Conservation (phyloP, 2,888 invertebrate genomes). For the Eucera pruinosa region DNA sequence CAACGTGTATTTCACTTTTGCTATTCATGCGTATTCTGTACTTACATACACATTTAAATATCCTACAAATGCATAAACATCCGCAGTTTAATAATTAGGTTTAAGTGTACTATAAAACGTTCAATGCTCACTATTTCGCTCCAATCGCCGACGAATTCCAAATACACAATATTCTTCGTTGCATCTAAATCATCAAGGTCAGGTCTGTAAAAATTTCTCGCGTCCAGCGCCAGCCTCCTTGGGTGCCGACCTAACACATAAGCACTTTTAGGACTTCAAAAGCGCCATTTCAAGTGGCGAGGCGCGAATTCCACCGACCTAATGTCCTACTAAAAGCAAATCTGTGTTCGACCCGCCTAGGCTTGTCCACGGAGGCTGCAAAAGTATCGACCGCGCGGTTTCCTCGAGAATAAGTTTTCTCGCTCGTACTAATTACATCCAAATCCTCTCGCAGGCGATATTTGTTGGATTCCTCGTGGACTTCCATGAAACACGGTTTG, state of each 20-base stretch:
- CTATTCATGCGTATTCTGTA: too few species aligned
- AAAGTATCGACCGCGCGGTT: slow-evolving; percentile 66
- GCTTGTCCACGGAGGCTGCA: slow-evolving; percentile 41
- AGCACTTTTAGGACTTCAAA: background rate
- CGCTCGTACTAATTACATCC: slow-evolving; percentile 27
- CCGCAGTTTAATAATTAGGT: too few species aligned
- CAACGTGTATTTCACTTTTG: too few species aligned
- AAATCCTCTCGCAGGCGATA: slow-evolving; percentile 4
- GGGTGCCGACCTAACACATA: background rate
- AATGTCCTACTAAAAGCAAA: slow-evolving; percentile 70
- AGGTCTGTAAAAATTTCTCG: background rate
- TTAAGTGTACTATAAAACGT: background rate
- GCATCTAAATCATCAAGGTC: slow-evolving; percentile 31
- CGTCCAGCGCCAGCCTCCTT: background rate
- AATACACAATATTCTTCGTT: slow-evolving; percentile 16
- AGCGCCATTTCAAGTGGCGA: slow-evolving; percentile 13
- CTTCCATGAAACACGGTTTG: slow-evolving; percentile 1
- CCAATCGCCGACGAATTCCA: background rate
- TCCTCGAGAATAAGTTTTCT: background rate
- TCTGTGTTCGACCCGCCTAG: slow-evolving; percentile 67
- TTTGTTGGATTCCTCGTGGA: slow-evolving; percentile 9
- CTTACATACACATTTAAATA: too few species aligned
- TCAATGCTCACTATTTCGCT: background rate
- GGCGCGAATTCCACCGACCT: slow-evolving; percentile 2
- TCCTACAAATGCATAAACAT: too few species aligned